These are phyloP conservation scores for Neotoma lepida DNA, from an alignment of 2,113 vertebrate species.

Conservation along the genomic window DNA sequence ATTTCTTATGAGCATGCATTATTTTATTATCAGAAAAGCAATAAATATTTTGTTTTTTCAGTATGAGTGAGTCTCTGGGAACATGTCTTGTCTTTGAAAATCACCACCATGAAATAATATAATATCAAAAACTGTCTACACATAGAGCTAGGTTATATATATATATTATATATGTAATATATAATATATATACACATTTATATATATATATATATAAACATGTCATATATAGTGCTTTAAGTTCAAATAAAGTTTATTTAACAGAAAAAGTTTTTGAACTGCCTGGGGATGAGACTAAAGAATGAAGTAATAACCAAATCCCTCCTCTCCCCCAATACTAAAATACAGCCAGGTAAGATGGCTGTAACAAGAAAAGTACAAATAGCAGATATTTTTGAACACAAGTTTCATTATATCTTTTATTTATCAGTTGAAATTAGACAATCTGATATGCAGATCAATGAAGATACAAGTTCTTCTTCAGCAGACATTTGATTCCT, in stretches of 20 bases:
- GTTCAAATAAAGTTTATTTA: slow-evolving; percentile 36
- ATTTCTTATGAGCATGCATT: slow-evolving; percentile 38
- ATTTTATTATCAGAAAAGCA: slow-evolving; percentile 46
- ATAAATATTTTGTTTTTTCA: slow-evolving; percentile 33
- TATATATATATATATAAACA: background rate
- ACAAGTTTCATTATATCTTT: background rate
- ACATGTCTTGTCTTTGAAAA: slow-evolving; percentile 2
- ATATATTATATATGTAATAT: background rate
- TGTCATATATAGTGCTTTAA: background rate
- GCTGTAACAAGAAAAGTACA: slow-evolving; percentile 33
- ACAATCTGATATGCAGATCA: background rate
- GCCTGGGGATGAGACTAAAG: slow-evolving; percentile 24
- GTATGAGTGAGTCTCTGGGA: background rate
- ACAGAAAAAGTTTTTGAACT: slow-evolving; percentile 40
- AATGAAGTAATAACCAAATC: slow-evolving; percentile 26
- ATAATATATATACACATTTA: no score
- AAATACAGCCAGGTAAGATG: slow-evolving; percentile 41
- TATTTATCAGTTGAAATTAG: slow-evolving; percentile 38
- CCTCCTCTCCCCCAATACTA: background rate
- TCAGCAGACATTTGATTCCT: background rate
- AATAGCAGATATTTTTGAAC: slow-evolving; percentile 38
- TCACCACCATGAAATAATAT: slow-evolving; percentile 29
- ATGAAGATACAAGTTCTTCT: background rate
- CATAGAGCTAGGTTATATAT: background rate
- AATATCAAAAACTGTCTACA: slow-evolving; percentile 32